phyloP scores from a whole-genome alignment of 2,888 invertebrate genomes.

The Melitaea athalia region DNA sequence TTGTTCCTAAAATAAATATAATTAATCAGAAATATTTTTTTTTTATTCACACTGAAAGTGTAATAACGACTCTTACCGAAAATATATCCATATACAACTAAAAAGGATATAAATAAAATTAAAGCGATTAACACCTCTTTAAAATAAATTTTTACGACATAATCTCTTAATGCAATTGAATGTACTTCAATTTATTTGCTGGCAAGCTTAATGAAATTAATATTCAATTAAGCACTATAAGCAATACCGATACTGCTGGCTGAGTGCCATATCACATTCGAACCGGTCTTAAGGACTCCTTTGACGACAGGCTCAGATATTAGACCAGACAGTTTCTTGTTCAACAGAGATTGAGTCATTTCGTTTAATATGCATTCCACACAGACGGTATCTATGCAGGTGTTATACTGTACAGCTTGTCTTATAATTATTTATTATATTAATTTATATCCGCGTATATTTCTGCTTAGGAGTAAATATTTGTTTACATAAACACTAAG shows the following conservation, averaged over 20 bases:
- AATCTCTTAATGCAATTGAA: neutral
- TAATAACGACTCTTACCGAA: no score
- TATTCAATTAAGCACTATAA: constrained; percentile 44
- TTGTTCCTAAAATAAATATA: no score
- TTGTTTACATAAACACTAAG: no score
- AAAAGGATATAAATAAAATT: neutral
- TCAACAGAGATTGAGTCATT: constrained; percentile 3
- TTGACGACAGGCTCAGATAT: constrained; percentile 30
- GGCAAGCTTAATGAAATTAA: constrained; percentile 38
- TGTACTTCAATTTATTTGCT: constrained; percentile 26
- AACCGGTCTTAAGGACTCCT: constrained; percentile 36
- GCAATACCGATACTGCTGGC: constrained; percentile 40
- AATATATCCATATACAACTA: no score
- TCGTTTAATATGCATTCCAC: neutral
- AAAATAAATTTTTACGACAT: neutral
- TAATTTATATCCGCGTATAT: no score
- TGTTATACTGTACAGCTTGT: no score
- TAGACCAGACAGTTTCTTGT: constrained; percentile 12
- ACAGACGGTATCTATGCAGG: no score
- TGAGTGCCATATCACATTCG: constrained; percentile 40
- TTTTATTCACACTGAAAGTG: no score
- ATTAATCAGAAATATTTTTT: no score
- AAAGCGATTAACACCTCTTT: neutral
- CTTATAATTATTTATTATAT: no score
- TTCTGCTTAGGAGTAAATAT: no score